Base-by-base conservation (phyloP, 2,888 invertebrate genomes). In the Boloria euphrosyne region DNA sequence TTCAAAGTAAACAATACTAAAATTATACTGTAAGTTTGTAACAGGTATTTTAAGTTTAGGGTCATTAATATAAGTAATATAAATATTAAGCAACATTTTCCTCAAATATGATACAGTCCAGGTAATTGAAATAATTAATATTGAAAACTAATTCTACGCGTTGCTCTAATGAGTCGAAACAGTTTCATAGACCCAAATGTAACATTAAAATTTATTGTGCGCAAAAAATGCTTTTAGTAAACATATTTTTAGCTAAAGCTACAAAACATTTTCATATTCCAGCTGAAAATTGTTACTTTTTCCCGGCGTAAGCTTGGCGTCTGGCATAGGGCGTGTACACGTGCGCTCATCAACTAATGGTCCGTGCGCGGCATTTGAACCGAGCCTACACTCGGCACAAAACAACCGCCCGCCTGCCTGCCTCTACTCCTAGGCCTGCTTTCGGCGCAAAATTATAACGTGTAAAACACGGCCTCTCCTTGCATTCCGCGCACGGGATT, bases 281-380 rank as follows among this genome's bases (percentile, higher is more conserved):
- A 85, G 84, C 84, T 89, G 89, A 84, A 89, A 90, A 90, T 89
- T 86, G 90, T 90, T 85, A 86, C 87, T 85, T 87, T 85, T 86
- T 82, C 82, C 75, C 75, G 78, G 74, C 74, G 78, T 73, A 65
- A 68, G 75, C 69, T 74, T 72, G 74, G 77, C 75, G 78, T 79
- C 78, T 78, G 76, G 81, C 78, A 82, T 81, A 82, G 86, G 85
- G 84, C 83, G 85, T 79, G 83, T 80, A 82, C 88, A 88, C 88
- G 87, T 85, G 89, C 88, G 76, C 77, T 92, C 92, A 92, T 92
- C 93, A 92, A 90, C 92, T 93, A 93, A 93, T 93, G 93, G 93
- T 87, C 93, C 92, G 89, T 92, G 86, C 90, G 89, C 90, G 89
- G 89, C 90, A 90, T 90, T 90, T 91, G 92, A 92, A 91, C 91